A percentile compares a stretch with the other conserved stretches of the same genome.
Evolutionary conservation across 2,888 invertebrate genomes (phyloP).

Genomic region (Glaucopsyche alexis): DNA sequence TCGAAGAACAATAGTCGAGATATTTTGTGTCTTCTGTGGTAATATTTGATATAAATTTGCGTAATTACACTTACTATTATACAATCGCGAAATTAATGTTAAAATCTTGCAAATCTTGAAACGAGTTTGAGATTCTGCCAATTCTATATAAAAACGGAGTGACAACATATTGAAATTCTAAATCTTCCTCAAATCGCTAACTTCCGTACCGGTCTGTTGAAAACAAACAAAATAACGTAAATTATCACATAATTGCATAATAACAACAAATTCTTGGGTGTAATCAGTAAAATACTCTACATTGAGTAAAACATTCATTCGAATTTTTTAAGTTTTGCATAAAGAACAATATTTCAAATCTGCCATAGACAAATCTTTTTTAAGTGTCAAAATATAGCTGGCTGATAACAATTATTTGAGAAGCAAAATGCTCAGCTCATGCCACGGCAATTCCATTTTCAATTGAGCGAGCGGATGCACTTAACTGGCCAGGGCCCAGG

Average conservation of each 20-base stretch:
- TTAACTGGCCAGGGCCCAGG: conserved; percentile 17
- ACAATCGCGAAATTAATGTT: background rate
- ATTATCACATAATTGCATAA: background rate
- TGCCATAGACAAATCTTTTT: background rate
- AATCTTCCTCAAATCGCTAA: conserved; percentile 19
- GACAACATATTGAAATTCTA: conserved; percentile 19
- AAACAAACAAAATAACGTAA: conserved; percentile 11
- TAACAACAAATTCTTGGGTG: background rate
- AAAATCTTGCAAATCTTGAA: conserved; percentile 3
- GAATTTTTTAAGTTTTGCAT: background rate
- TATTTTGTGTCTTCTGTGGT: background rate
- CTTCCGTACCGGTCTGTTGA: conserved; percentile 9
- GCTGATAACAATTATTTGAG: background rate
- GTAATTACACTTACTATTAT: conserved; percentile 17
- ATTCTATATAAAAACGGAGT: conserved; percentile 25
- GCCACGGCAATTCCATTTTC: conserved; percentile 23
- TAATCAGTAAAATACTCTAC: background rate
- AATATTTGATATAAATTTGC: background rate
- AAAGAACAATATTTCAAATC: background rate
- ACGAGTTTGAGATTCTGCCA: conserved; percentile 23
- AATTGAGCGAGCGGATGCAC: conserved; percentile 16
- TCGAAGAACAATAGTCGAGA: background rate
- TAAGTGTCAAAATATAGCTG: background rate
- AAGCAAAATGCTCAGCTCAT: conserved; percentile 4
- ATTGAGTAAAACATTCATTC: background rate